A percentile compares a stretch with the other conserved stretches of the same genome.
phyloP scores from a whole-genome alignment of 2,888 invertebrate genomes.

The Aleiodes leptofemur region DNA sequence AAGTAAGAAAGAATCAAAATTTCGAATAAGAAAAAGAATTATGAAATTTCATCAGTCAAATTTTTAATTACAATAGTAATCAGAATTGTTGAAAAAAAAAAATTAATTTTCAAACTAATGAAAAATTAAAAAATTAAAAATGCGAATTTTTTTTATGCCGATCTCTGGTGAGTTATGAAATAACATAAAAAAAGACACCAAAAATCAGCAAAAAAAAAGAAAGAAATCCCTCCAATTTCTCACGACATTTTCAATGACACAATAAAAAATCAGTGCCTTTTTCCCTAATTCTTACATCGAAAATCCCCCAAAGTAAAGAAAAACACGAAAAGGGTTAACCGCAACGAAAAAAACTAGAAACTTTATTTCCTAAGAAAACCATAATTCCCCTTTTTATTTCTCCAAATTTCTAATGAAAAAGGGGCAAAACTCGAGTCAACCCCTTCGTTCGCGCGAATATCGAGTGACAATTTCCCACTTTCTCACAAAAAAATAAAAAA shows the following conservation, averaged over 20 bases:
- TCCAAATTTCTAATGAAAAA: slow-evolving; percentile 52
- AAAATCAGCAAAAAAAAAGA: slow-evolving; percentile 7
- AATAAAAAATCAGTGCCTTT: slow-evolving; percentile 16
- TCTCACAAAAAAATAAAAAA: slow-evolving; percentile 4
- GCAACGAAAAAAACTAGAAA: slow-evolving; percentile 26
- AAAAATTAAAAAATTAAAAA: no score
- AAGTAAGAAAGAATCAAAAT: no score
- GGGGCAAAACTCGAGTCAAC: slow-evolving; percentile 18
- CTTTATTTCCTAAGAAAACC: slow-evolving; percentile 39
- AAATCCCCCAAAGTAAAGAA: not conserved
- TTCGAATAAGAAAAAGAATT: no score
- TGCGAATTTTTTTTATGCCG: no score
- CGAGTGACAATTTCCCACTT: slow-evolving; percentile 32
- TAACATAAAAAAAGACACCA: no score
- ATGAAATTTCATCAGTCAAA: no score
- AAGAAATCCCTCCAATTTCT: slow-evolving; percentile 62
- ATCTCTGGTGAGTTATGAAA: slow-evolving; percentile 64
- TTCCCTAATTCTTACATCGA: slow-evolving; percentile 1
- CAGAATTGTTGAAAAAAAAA: no score
- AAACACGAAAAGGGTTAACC: slow-evolving; percentile 18
- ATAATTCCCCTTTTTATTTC: slow-evolving; percentile 62
- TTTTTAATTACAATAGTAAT: no score
- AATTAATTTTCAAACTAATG: no score
- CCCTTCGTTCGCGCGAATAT: slow-evolving; percentile 47
- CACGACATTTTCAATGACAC: slow-evolving; percentile 61